Conservation (phyloP, 2,797 vertebrate species). For the Coracias cyanogaster region DNA sequence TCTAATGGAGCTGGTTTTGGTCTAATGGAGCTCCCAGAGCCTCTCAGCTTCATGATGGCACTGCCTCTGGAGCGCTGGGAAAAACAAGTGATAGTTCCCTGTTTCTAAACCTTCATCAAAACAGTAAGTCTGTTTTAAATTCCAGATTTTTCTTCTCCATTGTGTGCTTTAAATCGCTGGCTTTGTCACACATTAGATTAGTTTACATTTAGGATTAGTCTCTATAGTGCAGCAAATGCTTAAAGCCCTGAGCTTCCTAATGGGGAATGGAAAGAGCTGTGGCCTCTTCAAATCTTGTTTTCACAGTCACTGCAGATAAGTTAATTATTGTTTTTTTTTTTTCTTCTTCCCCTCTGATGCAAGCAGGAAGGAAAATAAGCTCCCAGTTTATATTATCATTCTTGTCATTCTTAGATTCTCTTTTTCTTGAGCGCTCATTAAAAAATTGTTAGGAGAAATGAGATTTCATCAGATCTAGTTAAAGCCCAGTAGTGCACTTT, state of each 20-base stretch:
- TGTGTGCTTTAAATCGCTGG: neutral
- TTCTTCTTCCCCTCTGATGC: neutral
- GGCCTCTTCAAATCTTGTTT: slow-evolving; percentile 34
- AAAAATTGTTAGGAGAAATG: neutral
- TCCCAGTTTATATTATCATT: neutral
- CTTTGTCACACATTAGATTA: neutral
- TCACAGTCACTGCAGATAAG: neutral
- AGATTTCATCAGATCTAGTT: neutral
- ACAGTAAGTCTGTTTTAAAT: neutral
- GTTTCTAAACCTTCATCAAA: neutral
- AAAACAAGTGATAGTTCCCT: neutral
- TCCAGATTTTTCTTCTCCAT: neutral
- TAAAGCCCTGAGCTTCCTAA: neutral
- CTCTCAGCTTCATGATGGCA: fast-evolving
- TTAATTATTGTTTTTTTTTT: neutral
- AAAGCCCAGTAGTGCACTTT: neutral
- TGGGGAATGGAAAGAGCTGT: neutral
- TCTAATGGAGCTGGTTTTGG: neutral
- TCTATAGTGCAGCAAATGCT: neutral
- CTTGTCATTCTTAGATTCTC: neutral
- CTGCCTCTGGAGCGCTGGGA: too few species aligned
- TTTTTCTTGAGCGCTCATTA: neutral
- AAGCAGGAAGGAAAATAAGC: neutral
- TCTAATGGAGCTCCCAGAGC: neutral
- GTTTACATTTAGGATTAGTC: slow-evolving; percentile 28